phyloP scores from a whole-genome alignment of 92 coral and sea anemone genomes.

The Parazoanthus atlanticus region DNA sequence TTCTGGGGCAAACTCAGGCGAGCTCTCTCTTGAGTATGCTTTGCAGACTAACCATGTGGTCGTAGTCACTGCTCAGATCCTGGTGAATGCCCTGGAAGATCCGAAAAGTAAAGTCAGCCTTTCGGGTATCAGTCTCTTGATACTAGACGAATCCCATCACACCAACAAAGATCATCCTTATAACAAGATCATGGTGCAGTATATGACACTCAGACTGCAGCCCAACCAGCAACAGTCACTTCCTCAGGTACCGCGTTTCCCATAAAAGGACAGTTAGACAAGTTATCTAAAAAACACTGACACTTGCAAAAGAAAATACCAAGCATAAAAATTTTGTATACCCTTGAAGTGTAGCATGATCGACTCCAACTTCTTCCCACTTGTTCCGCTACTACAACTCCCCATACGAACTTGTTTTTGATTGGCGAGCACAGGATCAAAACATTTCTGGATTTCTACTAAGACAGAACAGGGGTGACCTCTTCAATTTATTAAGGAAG shows the following conservation, averaged over 20 bases:
- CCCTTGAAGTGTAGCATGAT: no score
- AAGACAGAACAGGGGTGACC: no score
- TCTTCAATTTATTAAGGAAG: no score
- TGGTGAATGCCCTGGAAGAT: conserved; percentile 75
- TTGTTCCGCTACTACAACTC: no score
- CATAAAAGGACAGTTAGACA: no score
- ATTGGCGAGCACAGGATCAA: no score
- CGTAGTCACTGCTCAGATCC: conserved; percentile 88
- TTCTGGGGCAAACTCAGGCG: conserved; percentile 80
- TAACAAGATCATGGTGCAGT: conserved; percentile 79
- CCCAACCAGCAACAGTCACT: conserved; percentile 45
- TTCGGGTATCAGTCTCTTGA: conserved; percentile 65
- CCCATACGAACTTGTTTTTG: no score
- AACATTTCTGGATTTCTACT: no score
- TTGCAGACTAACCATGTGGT: conserved; percentile 69
- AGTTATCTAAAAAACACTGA: no score
- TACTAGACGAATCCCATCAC: conserved; percentile 93
- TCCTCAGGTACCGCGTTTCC: conserved; percentile 68
- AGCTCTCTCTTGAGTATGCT: conserved; percentile 62
- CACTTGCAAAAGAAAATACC: no score
- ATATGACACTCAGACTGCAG: conserved; percentile 67
- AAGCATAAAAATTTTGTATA: no score
- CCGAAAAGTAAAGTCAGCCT: conserved; percentile 48
- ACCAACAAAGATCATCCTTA: conserved; percentile 84
- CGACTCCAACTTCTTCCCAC: no score